phyloP scores from a whole-genome alignment of 1,140 invertebrate species.

The Agrilus planipennis region DNA sequence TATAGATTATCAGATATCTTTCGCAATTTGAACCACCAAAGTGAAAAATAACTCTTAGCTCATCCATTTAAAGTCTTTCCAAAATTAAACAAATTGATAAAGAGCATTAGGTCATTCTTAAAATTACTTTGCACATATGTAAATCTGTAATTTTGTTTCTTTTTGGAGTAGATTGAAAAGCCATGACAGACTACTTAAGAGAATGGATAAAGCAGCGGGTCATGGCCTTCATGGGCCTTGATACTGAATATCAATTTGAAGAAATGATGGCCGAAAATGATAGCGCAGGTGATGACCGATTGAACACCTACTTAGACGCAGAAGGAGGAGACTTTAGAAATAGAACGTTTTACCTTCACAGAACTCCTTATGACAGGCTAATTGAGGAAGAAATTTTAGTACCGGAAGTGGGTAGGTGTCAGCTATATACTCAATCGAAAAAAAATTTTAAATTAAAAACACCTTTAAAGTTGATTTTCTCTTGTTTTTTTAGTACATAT shows the following conservation, averaged over 20 bases:
- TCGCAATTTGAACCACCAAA: no score
- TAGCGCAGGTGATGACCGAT: slow-evolving; percentile 30
- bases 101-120: no score
- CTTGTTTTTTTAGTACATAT: background rate
- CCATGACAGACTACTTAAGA: no score
- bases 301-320: slow-evolving; percentile 33
- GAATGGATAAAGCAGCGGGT: slow-evolving; percentile 36
- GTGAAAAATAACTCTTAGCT: no score
- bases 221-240: slow-evolving; percentile 30
- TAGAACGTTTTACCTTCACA: slow-evolving; percentile 34
- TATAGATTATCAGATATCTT: no score
- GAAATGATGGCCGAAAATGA: slow-evolving; percentile 34
- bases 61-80: no score
- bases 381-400: slow-evolving; percentile 36
- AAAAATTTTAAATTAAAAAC: background rate
- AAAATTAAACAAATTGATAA: no score
- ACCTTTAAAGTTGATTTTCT: no score
- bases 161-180: no score
- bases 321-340: slow-evolving; percentile 26
- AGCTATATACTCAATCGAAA: background rate
- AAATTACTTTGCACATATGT: no score
- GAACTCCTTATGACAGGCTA: slow-evolving; percentile 34
- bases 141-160: no score
- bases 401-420: slow-evolving; percentile 32
- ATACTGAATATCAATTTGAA: slow-evolving; percentile 31